phyloP scores from a whole-genome alignment of 1,140 invertebrate species.

The Anoplolepis gracilipes region DNA sequence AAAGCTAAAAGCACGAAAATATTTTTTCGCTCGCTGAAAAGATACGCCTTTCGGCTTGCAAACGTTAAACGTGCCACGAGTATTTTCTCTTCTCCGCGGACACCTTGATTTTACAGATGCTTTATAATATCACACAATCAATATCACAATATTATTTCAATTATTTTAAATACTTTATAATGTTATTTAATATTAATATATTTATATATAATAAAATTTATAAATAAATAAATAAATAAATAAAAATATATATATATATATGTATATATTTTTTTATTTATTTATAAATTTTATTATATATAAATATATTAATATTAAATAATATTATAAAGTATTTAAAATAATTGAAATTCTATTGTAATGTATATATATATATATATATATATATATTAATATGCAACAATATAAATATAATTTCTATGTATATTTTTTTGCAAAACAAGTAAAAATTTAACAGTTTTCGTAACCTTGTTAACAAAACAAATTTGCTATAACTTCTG shows the following conservation, averaged over 20 bases:
- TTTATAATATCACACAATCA: not conserved
- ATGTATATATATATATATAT: not conserved
- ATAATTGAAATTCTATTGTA: not conserved
- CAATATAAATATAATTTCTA: not conserved
- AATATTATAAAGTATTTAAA: not conserved
- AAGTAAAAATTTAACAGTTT: conserved; percentile 13
- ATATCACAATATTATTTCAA: not conserved
- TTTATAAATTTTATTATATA: no score
- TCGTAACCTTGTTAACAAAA: not conserved
- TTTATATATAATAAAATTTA: not conserved
- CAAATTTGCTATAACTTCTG: conserved; percentile 13
- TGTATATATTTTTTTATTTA: no score
- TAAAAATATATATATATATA: no score
- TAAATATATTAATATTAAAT: not conserved
- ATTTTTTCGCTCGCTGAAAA: conserved; percentile 74
- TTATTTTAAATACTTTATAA: not conserved
- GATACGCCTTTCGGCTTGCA: conserved; percentile 61
- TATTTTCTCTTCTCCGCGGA: not conserved
- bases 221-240: no score
- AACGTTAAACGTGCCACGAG: conserved; percentile 45
- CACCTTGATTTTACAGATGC: conserved; percentile 1
- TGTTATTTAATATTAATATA: not conserved
- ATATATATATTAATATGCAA: not conserved
- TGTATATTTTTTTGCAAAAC: not conserved
- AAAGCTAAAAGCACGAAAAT: conserved; percentile 78